A percentile compares a stretch with the other conserved stretches of the same genome.
phyloP scores from a whole-genome alignment of 2,797 vertebrate genomes.

The Hoplostethus mediterraneus region DNA sequence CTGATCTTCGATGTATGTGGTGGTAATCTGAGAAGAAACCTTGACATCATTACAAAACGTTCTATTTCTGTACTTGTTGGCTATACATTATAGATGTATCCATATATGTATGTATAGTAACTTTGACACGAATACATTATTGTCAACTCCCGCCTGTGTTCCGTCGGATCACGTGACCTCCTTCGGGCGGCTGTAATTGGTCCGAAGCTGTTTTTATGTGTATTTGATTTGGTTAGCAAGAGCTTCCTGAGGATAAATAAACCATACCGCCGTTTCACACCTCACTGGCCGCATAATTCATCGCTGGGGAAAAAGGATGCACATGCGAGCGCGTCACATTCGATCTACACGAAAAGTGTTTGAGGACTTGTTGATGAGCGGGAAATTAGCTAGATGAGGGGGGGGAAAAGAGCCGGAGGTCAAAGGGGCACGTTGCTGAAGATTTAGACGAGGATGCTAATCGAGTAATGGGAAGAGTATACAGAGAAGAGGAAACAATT shows the following conservation, averaged over 20 bases:
- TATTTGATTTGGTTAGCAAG: conserved; percentile 43
- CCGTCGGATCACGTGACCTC: conserved; percentile 29
- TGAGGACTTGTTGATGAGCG: conserved; percentile 33
- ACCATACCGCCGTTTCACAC: conserved; percentile 55
- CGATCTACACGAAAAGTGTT: conserved; percentile 45
- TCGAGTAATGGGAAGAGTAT: conserved; percentile 17
- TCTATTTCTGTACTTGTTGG: neutral
- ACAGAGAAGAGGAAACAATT: conserved; percentile 38
- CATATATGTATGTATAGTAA: conserved; percentile 4
- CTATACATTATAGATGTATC: conserved; percentile 28
- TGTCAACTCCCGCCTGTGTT: neutral
- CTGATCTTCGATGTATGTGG: neutral
- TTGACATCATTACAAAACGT: neutral
- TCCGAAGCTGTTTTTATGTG: conserved; percentile 1
- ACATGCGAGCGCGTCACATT: conserved; percentile 47
- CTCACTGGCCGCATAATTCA: conserved; percentile 66
- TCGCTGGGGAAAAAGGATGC: conserved; percentile 36
- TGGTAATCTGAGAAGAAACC: neutral
- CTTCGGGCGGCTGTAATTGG: conserved; percentile 8
- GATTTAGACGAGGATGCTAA: conserved; percentile 36
- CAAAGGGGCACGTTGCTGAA: conserved; percentile 26
- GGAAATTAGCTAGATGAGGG: conserved; percentile 50
- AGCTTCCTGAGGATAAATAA: conserved; percentile 64
- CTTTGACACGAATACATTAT: conserved; percentile 9
- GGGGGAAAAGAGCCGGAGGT: conserved; percentile 38